Percentiles rank a stretch among this genome's conserved stretches.
These are phyloP conservation scores for Holcopasites calliopsidis DNA, from an alignment of 1,140 invertebrate species.

Conservation along the genomic window DNA sequence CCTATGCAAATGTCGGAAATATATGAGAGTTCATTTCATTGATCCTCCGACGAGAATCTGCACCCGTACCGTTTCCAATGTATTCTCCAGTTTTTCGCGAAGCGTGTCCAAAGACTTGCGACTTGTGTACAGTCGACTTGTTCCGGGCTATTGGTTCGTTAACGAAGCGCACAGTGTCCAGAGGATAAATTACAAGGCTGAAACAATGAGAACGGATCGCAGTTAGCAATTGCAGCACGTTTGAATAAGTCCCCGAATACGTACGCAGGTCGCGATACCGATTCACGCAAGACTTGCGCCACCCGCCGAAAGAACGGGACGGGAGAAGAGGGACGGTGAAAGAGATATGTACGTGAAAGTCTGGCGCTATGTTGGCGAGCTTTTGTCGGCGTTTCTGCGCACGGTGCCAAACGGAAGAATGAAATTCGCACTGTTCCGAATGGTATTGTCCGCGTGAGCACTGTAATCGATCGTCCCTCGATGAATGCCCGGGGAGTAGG, in stretches of 20 bases:
- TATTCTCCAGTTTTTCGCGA: not conserved
- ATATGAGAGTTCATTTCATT: slow-evolving; percentile 41
- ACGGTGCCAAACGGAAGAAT: slow-evolving; percentile 46
- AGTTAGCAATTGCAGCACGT: slow-evolving; percentile 30
- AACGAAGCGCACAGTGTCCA: not conserved
- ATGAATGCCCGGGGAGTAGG: slow-evolving; percentile 38
- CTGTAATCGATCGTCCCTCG: slow-evolving; percentile 50
- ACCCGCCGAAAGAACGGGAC: too few species aligned
- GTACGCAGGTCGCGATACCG: not conserved
- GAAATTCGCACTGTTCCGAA: slow-evolving; percentile 49
- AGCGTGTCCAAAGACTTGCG: not conserved
- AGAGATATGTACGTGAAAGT: slow-evolving; percentile 22
- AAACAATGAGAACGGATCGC: slow-evolving; percentile 46
- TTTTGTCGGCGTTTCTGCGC: slow-evolving; percentile 32
- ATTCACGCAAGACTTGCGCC: slow-evolving; percentile 42
- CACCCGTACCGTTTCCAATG: not conserved
- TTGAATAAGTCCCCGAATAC: slow-evolving; percentile 27
- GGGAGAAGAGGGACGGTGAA: not conserved
- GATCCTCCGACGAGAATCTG: not conserved
- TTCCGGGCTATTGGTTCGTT: slow-evolving; percentile 29
- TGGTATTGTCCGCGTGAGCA: slow-evolving; percentile 46
- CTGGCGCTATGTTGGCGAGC: slow-evolving; percentile 12
- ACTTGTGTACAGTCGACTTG: too few species aligned
- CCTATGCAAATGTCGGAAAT: slow-evolving; percentile 33
- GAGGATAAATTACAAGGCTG: slow-evolving; percentile 31